Percentiles rank a stretch among this genome's conserved stretches.
Conservation (phyloP, 2,113 vertebrate species). For the Lepisosteus osseus region DNA sequence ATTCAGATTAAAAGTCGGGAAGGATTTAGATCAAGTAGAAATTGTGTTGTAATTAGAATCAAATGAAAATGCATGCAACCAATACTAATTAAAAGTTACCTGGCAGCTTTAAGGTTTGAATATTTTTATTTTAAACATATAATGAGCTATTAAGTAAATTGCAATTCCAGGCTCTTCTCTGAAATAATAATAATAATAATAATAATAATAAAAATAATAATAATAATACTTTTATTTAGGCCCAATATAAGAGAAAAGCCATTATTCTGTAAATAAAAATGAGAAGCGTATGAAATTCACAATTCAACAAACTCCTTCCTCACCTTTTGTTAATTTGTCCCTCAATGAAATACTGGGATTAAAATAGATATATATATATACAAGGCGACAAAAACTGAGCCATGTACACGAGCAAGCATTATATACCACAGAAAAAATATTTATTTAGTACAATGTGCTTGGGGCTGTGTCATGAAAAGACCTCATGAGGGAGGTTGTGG, state of each 20-base stretch:
- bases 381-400: constrained; percentile 47
- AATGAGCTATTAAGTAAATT: constrained; percentile 4
- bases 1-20: too few relatives aligned
- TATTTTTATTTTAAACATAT: constrained; percentile 15
- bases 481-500: constrained; percentile 36
- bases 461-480: constrained; percentile 46
- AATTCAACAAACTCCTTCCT: constrained; percentile 19
- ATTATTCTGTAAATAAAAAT: constrained; percentile 24
- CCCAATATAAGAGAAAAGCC: background rate
- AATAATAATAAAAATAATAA: constrained; percentile 22
- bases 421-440: constrained; percentile 47
- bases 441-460: constrained; percentile 50
- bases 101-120: constrained; percentile 28
- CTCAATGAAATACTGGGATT: constrained; percentile 38
- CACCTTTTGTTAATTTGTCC: constrained; percentile 21
- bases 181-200: constrained; percentile 17
- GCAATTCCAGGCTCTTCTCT: too few relatives aligned
- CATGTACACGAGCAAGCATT: constrained; percentile 54
- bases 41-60: too few relatives aligned
- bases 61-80: constrained; percentile 45
- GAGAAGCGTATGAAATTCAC: constrained; percentile 12
- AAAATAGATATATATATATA: constrained; percentile 44
- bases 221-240: constrained; percentile 3
- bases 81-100: constrained; percentile 41
- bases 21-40: too few relatives aligned